Evolutionary conservation across 2,797 vertebrate species (phyloP).

Genomic region (Bradypodion ventrale): DNA sequence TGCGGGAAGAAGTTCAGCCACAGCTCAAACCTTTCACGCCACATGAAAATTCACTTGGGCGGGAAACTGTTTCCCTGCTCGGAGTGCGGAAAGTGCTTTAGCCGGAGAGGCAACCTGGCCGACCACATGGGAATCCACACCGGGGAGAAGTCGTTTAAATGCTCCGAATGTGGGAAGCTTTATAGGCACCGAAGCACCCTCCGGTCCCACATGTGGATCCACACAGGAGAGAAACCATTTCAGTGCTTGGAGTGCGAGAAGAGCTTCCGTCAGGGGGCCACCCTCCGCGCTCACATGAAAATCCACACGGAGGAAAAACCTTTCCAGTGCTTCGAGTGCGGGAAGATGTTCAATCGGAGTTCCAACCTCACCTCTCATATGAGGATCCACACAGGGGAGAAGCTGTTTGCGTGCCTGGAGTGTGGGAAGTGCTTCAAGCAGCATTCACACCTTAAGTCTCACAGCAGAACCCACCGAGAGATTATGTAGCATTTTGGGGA

Average conservation of each 20-base stretch:
- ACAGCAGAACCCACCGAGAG: not conserved
- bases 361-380: not conserved
- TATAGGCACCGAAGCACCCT: not conserved
- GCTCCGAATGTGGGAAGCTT: not conserved
- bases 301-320: conserved; percentile 5
- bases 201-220: not conserved
- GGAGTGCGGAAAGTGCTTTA: not conserved
- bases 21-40: not conserved
- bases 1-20: not conserved
- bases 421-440: not conserved
- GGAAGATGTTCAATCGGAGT: not conserved
- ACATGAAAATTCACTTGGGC: not conserved
- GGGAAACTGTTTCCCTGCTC: not conserved
- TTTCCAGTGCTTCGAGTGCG: not conserved
- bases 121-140: conserved; percentile 1
- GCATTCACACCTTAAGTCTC: not conserved
- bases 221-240: not conserved
- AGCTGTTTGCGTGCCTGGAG: not conserved
- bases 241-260: not conserved
- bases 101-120: not conserved
- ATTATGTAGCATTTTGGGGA: not conserved
- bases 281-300: not conserved
- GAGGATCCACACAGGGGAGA: not conserved
- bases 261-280: not conserved
- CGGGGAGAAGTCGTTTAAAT: not conserved